Evolutionary conservation across 2,113 vertebrate species (phyloP).

Genomic region (Regulus satrapa): DNA sequence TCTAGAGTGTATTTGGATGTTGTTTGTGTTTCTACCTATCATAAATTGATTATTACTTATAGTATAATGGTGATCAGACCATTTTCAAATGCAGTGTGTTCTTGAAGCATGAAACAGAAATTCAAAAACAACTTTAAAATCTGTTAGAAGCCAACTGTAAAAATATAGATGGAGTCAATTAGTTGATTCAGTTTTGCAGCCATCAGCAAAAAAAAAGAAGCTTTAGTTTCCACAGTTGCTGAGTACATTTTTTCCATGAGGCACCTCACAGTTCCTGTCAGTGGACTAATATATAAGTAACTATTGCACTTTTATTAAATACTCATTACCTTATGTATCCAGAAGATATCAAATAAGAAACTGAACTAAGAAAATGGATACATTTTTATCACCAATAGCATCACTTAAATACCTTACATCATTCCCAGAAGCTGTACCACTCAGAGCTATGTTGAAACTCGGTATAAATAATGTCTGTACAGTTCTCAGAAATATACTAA

Average conservation of each 20-base stretch:
- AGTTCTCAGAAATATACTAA: neutral
- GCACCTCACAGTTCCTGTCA: constrained; percentile 4
- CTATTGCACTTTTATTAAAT: neutral
- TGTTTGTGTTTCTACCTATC: neutral
- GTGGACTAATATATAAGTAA: neutral
- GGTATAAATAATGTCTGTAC: neutral
- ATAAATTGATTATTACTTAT: neutral
- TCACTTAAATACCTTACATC: neutral
- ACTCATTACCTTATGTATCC: neutral
- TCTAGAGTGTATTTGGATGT: neutral
- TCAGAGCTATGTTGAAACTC: neutral
- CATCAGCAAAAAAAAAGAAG: constrained; percentile 37
- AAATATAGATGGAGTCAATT: constrained; percentile 58
- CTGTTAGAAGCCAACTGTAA: constrained; percentile 56
- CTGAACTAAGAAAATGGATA: neutral
- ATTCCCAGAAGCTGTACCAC: neutral
- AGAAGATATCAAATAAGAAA: neutral
- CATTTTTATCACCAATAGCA: neutral
- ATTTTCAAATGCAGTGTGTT: neutral
- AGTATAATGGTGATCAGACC: neutral
- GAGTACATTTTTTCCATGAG: constrained; percentile 54
- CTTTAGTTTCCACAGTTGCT: constrained; percentile 38
- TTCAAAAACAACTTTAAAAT: constrained; percentile 17
- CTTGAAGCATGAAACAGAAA: constrained; percentile 44
- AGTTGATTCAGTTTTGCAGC: constrained; percentile 47